Evolutionary conservation across 2,797 vertebrate genomes (phyloP).

Genomic region (Amazona ochrocephala): DNA sequence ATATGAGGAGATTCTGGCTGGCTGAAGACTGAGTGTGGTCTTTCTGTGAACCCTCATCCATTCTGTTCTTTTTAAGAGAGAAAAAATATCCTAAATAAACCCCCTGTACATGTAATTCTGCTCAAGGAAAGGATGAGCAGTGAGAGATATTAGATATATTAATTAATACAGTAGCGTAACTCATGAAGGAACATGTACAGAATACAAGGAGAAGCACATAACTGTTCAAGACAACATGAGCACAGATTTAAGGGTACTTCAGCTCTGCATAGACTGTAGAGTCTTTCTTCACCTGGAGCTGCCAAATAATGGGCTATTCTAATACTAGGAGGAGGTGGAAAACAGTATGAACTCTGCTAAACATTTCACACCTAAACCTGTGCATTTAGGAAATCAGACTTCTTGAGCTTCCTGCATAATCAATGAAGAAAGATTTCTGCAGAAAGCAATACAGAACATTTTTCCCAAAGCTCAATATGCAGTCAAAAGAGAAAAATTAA

Average conservation of each 20-base stretch:
- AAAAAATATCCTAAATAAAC: not conserved
- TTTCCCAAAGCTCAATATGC: not conserved
- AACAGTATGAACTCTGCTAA: not conserved
- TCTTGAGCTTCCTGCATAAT: not conserved
- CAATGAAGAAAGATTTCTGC: not conserved
- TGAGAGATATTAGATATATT: not conserved
- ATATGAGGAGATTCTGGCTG: accelerated
- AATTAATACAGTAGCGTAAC: not conserved
- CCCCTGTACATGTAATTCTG: not conserved
- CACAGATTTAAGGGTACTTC: not conserved
- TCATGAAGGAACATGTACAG: not conserved
- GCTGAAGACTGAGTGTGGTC: not conserved
- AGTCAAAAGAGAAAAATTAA: not conserved
- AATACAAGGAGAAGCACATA: not conserved
- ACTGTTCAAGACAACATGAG: not conserved
- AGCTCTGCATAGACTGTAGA: not conserved
- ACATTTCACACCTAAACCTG: not conserved
- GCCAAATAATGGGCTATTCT: not conserved
- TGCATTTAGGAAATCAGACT: not conserved
- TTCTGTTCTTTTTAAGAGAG: not conserved
- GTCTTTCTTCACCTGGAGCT: not conserved
- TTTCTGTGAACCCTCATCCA: not conserved
- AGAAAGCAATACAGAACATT: not conserved
- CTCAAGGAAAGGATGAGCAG: not conserved
- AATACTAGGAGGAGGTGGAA: accelerated